Conservation (phyloP, 2,113 vertebrate species). For the Datnioides undecimradiatus region DNA sequence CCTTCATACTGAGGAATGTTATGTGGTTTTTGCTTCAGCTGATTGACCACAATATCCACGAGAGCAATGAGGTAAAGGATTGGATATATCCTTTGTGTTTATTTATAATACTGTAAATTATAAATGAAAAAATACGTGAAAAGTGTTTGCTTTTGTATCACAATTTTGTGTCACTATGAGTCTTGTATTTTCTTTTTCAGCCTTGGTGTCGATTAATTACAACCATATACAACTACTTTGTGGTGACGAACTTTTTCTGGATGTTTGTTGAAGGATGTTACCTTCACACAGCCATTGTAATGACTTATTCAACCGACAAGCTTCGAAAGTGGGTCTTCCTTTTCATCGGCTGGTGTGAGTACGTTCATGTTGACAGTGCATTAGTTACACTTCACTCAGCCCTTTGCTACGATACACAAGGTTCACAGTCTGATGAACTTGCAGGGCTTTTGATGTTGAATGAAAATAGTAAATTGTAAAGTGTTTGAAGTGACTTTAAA, state of each 20-base stretch:
- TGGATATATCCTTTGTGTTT: too few species aligned
- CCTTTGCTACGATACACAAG: not conserved
- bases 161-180: not conserved
- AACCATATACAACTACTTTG: slow-evolving; percentile 97
- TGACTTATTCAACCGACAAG: slow-evolving; percentile 98
- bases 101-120: not conserved
- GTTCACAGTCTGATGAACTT: not conserved
- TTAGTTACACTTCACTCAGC: not conserved
- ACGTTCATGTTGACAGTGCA: not conserved
- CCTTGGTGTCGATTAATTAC: slow-evolving; percentile 97
- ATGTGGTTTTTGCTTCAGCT: slow-evolving; percentile 97
- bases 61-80: slow-evolving; percentile 94
- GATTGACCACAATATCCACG: slow-evolving; percentile 95
- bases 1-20: slow-evolving; percentile 95
- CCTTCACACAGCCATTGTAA: slow-evolving; percentile 96
- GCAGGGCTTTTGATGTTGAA: not conserved
- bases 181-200: slow-evolving; percentile 74
- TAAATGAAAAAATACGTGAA: too few species aligned
- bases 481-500: too few species aligned
- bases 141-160: not conserved
- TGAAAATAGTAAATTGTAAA: not conserved
- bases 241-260: slow-evolving; percentile 99
- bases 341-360: slow-evolving; percentile 99
- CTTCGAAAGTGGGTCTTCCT: slow-evolving; percentile 97
- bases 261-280: slow-evolving; percentile 99